Conservation (phyloP, 2,113 vertebrate species). For the Bothrops jararaca region DNA sequence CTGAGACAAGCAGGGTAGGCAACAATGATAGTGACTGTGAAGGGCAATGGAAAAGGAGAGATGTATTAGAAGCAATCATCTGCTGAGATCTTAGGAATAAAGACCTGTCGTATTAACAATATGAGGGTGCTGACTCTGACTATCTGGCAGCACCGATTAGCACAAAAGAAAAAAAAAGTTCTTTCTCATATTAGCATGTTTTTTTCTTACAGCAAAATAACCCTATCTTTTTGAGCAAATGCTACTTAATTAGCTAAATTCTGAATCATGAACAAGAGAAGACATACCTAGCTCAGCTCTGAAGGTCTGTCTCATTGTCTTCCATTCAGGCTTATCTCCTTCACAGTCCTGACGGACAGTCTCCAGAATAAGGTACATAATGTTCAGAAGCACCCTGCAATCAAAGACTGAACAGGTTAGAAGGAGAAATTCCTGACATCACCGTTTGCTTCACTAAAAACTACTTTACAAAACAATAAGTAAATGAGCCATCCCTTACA, state of each 20-base stretch:
- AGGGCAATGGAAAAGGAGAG: background rate
- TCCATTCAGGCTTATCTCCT: constrained; percentile 88
- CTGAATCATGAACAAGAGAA: background rate
- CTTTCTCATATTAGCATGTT: background rate
- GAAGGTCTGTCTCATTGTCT: constrained; percentile 86
- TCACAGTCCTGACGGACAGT: constrained; percentile 88
- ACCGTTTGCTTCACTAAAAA: background rate
- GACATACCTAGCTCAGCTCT: constrained; percentile 85
- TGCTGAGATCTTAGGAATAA: background rate
- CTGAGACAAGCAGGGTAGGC: background rate
- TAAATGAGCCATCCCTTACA: background rate
- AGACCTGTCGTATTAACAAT: background rate
- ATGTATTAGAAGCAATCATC: background rate
- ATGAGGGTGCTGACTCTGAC: background rate
- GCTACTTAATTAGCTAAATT: background rate
- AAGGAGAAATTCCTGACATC: background rate
- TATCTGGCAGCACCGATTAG: background rate
- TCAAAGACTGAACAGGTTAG: rapidly evolving
- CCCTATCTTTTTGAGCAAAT: background rate
- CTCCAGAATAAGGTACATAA: constrained; percentile 98
- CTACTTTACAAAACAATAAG: background rate
- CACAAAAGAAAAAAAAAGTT: background rate
- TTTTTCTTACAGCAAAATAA: background rate
- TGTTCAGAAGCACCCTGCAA: constrained; percentile 91
- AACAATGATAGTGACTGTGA: background rate